These are phyloP conservation scores for Chaenodraco wilsoni DNA, from an alignment of 2,797 vertebrate species.

Conservation along the genomic window DNA sequence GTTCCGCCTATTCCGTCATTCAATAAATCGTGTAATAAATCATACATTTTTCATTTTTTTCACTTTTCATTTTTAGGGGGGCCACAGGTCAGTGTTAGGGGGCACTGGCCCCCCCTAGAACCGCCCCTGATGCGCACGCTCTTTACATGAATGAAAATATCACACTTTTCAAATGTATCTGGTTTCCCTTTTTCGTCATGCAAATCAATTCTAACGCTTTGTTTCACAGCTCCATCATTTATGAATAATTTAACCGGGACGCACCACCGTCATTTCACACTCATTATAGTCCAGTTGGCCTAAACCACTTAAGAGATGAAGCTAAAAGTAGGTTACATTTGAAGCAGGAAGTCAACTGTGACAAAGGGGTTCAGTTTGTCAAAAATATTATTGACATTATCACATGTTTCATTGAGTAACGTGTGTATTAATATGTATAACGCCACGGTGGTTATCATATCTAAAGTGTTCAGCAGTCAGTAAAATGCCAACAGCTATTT, in stretches of 20 bases:
- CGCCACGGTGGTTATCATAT: neutral
- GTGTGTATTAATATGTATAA: neutral
- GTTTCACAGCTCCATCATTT: neutral
- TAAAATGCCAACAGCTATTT: neutral
- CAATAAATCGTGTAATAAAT: no score
- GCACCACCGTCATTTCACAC: neutral
- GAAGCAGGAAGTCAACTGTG: neutral
- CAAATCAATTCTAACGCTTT: neutral
- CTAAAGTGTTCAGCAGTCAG: neutral
- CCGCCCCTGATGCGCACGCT: neutral
- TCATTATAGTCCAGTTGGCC: neutral
- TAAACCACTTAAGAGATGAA: neutral
- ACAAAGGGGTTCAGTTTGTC: neutral
- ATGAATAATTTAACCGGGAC: neutral
- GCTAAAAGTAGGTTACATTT: no score
- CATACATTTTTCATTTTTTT: no score
- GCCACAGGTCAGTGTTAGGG: no score
- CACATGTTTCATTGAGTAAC: neutral
- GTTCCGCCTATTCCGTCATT: no score
- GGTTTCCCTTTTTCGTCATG: neutral
- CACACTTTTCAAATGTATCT: neutral
- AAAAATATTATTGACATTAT: neutral
- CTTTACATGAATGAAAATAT: constrained; percentile 3
- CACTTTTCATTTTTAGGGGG: no score
- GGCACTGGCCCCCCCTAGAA: no score